phyloP scores from a whole-genome alignment of 2,797 vertebrate species.

The Helicolenus hilgendorfi region DNA sequence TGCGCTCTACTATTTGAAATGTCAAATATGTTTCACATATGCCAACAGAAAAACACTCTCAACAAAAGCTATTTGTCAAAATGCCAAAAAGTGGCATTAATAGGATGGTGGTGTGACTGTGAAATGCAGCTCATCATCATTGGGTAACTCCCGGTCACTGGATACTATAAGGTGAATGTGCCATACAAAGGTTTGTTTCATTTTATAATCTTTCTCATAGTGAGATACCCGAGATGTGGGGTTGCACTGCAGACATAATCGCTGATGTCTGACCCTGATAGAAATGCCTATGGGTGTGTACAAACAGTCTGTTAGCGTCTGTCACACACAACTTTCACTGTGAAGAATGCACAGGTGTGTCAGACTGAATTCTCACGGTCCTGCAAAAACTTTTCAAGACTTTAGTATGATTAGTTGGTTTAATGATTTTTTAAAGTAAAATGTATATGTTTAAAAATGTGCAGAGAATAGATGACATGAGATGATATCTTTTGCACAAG shows the following conservation, averaged over 20 bases:
- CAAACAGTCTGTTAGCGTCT: not conserved
- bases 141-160: not conserved
- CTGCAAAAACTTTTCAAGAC: not conserved
- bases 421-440: too few species aligned
- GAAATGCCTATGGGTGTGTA: not conserved
- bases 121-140: not conserved
- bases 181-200: not conserved
- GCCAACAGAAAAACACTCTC: not conserved
- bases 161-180: not conserved
- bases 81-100: not conserved
- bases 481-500: not conserved
- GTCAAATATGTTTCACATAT: not conserved
- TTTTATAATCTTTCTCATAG: not conserved
- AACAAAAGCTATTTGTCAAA: not conserved
- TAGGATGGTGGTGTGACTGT: not conserved
- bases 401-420: not conserved
- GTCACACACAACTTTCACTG: not conserved
- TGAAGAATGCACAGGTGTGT: slow-evolving; percentile 21
- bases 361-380: not conserved
- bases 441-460: not conserved
- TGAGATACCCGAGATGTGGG: not conserved
- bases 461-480: not conserved
- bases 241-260: not conserved
- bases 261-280: not conserved
- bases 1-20: not conserved